A percentile compares a stretch with the other conserved stretches of the same genome.
phyloP scores from a whole-genome alignment of 2,888 invertebrate species.

The Drosophila cognata region DNA sequence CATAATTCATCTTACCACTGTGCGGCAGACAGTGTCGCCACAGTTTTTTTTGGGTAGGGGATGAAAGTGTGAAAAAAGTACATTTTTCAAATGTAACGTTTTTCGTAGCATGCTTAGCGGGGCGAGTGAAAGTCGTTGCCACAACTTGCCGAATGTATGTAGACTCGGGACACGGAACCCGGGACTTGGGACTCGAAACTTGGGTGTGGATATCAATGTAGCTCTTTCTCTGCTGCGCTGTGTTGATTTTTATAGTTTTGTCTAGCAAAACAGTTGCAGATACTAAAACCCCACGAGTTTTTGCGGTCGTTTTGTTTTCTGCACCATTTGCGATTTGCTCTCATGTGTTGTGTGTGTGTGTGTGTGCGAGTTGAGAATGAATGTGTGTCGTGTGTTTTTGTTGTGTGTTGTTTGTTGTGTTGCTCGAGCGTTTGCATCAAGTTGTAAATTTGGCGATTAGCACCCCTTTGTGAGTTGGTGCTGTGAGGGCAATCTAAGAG shows the following conservation, averaged over 20 bases:
- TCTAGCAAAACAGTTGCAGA: constrained; percentile 53
- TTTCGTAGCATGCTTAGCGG: constrained; percentile 66
- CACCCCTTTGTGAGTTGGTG: constrained; percentile 76
- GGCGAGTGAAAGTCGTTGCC: constrained; percentile 65
- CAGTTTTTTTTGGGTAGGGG: background rate
- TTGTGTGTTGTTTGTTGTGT: constrained; percentile 31
- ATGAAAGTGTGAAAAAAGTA: constrained; percentile 69
- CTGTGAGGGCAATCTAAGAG: constrained; percentile 66
- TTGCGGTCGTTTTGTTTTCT: constrained; percentile 81
- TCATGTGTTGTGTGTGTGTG: constrained; percentile 24
- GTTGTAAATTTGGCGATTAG: constrained; percentile 84
- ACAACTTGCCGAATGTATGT: constrained; percentile 29
- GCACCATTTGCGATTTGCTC: constrained; percentile 77
- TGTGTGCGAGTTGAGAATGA: constrained; percentile 19
- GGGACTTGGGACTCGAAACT: constrained; percentile 13
- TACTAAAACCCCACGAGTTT: constrained; percentile 45
- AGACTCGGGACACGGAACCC: constrained; percentile 6
- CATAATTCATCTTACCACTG: constrained; percentile 7
- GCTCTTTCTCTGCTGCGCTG: constrained; percentile 46
- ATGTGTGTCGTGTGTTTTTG: constrained; percentile 29
- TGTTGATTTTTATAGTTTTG: constrained; percentile 75
- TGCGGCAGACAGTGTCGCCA: constrained; percentile 23
- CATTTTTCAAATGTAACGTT: constrained; percentile 81
- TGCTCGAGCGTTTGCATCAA: constrained; percentile 68
- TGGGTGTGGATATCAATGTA: constrained; percentile 43